Base-by-base conservation (phyloP, 1,140 invertebrate species). In the Drosophila serrata region DNA sequence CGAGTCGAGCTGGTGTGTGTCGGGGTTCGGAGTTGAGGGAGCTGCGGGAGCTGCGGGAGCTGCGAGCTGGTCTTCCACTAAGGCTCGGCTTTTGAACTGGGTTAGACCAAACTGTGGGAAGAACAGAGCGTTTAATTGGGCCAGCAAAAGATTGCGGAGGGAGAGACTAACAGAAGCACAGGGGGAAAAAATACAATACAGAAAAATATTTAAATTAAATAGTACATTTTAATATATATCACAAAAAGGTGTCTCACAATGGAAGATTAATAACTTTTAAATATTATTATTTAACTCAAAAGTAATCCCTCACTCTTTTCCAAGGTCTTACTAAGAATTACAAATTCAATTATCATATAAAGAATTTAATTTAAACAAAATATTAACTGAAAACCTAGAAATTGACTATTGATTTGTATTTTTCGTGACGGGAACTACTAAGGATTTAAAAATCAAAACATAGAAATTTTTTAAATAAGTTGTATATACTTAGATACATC, bases 81-180 rank as follows among this genome's bases (percentile, higher is more conserved):
- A 70, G 68, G 68, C 62, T 68, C 40, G 46, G 75, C 74, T 69
- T 53, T 57, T 77, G 63, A 77, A 77, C 53, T 77, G 74, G 74
- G 74, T 77, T 77, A 77, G 48, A 57, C 35, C 75, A 61, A 53
- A 62, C 75, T 78, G 75, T 78, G 75, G 75, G 75, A 78, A 78
- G 74, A 85, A 72, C 57, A 63, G 57, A 70, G 60, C 69, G 57
- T 76, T 73, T 82, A 77, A 82, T 82, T 81, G 60, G 79, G 49
- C 48, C 73, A 82, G 56, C 63, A 69, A 42, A 39, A 55, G 40
- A 68, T 35, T 27, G 73, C 49, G 56, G 55, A 55, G 51, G 42
- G 27, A 57, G 64, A 46, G 7, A 33, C 37, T 37, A 37, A 55
- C 29, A 11, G 31, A 49, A 60, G 31, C 67, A 48, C 40, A 22